Base-by-base conservation (phyloP, 1,140 invertebrate species). In the Calycopis cecrops region DNA sequence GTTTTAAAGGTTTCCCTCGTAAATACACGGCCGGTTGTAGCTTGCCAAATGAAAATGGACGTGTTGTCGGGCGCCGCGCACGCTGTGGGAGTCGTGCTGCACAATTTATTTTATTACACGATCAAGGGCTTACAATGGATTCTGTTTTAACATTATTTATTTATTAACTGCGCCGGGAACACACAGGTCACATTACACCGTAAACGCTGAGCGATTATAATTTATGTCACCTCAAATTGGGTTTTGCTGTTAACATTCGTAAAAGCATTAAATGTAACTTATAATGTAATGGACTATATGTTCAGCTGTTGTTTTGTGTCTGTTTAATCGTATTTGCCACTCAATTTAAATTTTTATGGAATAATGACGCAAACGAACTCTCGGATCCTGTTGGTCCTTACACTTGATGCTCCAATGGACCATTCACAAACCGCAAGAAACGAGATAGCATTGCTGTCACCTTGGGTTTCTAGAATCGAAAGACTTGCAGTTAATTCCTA, bases 21-120 rank as follows among this genome's bases (percentile, higher is more conserved):
- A 74, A 74, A 73, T 65, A 76, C 67, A 75, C 68, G 65, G 67
- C 68, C 62, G 61, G 55, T 42, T 64, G 68, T 67, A 68, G 62
- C 57, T 66, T 66, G 68, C 71, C 63, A 75, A 79, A 81, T 81
- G 74, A 79, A 79, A 74, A 79, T 76, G 73, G 78, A 79, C 78
- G 72, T 71, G 71, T 77, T 71, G 69, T 48, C 61, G 57, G 49
- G 59, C 48, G 49, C 50, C 52, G 57, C 47, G 35, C 42, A 52
- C 53, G 60, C 48, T 35, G 55, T 52, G 64, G 62, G 59, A 65
- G 54, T 67, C 60, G 63, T 63, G 52, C 37, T 58, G 58, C 58
- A 71, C 71, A 71, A 79, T 79, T 76, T 75, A 76, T 82, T 79
- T 76, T 77, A 82, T 78, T 79, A 75, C 69, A 69, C 70, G 65